Percentiles rank a stretch among this genome's conserved stretches.
Evolutionary conservation across 2,797 vertebrate genomes (phyloP).

Genomic region (Salmo trutta): DNA sequence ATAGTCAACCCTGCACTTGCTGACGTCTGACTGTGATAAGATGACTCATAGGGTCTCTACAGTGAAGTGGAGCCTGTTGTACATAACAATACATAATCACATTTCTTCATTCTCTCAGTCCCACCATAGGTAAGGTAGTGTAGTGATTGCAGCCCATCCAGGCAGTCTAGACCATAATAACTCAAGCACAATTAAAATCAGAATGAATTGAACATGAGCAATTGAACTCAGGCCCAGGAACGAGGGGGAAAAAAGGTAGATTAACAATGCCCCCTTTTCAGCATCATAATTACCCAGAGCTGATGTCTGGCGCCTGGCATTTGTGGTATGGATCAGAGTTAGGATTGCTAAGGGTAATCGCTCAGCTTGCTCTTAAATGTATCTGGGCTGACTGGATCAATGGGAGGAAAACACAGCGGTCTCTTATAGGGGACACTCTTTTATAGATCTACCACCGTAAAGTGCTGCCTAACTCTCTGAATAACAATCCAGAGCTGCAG

Average conservation of each 20-base stretch:
- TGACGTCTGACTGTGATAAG: background rate
- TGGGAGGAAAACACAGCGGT: slow-evolving; percentile 74
- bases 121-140: background rate
- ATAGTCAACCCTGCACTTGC: background rate
- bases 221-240: slow-evolving; percentile 38
- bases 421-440: slow-evolving; percentile 74
- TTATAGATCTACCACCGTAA: slow-evolving; percentile 73
- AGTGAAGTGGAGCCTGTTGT: background rate
- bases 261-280: slow-evolving; percentile 59
- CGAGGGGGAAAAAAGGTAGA: slow-evolving; percentile 24
- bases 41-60: background rate
- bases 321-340: slow-evolving; percentile 65
- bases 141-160: slow-evolving; percentile 13
- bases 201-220: slow-evolving; percentile 31
- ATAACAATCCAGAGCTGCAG: slow-evolving; percentile 61
- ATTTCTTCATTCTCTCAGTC: no score
- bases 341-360: slow-evolving; percentile 67
- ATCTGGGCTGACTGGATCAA: slow-evolving; percentile 74
- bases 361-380: slow-evolving; percentile 64
- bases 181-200: slow-evolving; percentile 18
- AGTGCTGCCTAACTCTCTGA: slow-evolving; percentile 59
- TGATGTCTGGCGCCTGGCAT: slow-evolving; percentile 74
- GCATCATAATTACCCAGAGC: slow-evolving; percentile 68
- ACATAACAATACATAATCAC: background rate
- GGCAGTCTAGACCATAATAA: slow-evolving; percentile 10